phyloP scores from a whole-genome alignment of 2,888 invertebrate genomes.

The Lepidochrysops patricia region DNA sequence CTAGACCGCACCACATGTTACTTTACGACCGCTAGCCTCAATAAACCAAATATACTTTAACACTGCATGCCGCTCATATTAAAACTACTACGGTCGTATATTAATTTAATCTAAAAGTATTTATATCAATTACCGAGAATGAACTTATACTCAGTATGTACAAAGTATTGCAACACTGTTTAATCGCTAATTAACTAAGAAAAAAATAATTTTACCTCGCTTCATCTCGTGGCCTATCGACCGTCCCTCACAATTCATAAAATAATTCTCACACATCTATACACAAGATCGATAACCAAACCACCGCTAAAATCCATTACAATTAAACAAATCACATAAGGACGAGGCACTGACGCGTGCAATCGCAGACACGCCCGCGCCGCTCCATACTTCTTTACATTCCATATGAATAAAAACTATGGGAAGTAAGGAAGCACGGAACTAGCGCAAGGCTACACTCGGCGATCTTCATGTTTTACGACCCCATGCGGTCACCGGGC shows the following conservation, averaged over 20 bases:
- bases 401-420: slow-evolving; percentile 92
- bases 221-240: not conserved
- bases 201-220: not conserved
- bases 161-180: not conserved
- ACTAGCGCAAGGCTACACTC: slow-evolving; percentile 77
- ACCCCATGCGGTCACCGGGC: slow-evolving; percentile 26
- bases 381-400: slow-evolving; percentile 98
- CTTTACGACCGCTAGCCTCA: slow-evolving; percentile 60
- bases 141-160: not conserved
- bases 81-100: not conserved
- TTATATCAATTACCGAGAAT: not conserved
- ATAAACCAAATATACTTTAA: slow-evolving; percentile 39
- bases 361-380: slow-evolving; percentile 64
- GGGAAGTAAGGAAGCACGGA: slow-evolving; percentile 98
- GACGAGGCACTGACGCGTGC: slow-evolving; percentile 27
- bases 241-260: not conserved
- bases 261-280: not conserved
- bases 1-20: slow-evolving; percentile 68
- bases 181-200: not conserved
- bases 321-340: slow-evolving; percentile 15
- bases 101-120: not conserved
- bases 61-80: not conserved
- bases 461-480: slow-evolving; percentile 39
- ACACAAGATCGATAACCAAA: not conserved
- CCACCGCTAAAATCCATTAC: slow-evolving; percentile 7